Percentiles rank a stretch among this genome's conserved stretches.
These are phyloP conservation scores for Acanthornis magna DNA, from an alignment of 2,797 vertebrate species.

Conservation along the genomic window DNA sequence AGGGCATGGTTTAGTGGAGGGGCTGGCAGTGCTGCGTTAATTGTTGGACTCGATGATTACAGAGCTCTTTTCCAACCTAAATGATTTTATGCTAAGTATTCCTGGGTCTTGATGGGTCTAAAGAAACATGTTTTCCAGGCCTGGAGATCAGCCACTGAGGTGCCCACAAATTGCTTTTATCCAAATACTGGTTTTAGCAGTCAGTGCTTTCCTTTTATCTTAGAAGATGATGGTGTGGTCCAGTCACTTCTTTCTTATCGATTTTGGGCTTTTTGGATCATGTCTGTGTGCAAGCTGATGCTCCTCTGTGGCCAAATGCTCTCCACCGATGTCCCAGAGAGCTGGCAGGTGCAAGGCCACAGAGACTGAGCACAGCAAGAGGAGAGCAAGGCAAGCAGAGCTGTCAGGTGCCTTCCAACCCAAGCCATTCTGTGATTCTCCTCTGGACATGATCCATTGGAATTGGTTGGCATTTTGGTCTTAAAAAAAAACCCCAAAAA, in stretches of 20 bases:
- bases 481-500: not conserved
- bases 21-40: not conserved
- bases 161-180: not conserved
- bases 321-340: accelerated
- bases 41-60: not conserved
- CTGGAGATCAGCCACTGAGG: not conserved
- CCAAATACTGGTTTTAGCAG: not conserved
- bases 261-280: not conserved
- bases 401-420: not conserved
- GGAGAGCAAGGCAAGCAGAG: not conserved
- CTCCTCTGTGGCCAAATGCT: not conserved
- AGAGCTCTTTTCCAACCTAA: not conserved
- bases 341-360: not conserved
- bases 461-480: not conserved
- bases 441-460: not conserved
- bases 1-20: not conserved
- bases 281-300: accelerated
- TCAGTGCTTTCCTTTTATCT: not conserved
- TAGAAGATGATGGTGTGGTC: not conserved
- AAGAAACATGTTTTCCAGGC: not conserved
- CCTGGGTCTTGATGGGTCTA: not conserved
- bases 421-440: not conserved
- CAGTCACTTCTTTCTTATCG: not conserved
- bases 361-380: not conserved
- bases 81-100: not conserved